Evolutionary conservation across 2,113 vertebrate species (phyloP), one percentile per base, ranked within the genome.

Genomic region (zebrafish (Danio rerio)): DNA sequence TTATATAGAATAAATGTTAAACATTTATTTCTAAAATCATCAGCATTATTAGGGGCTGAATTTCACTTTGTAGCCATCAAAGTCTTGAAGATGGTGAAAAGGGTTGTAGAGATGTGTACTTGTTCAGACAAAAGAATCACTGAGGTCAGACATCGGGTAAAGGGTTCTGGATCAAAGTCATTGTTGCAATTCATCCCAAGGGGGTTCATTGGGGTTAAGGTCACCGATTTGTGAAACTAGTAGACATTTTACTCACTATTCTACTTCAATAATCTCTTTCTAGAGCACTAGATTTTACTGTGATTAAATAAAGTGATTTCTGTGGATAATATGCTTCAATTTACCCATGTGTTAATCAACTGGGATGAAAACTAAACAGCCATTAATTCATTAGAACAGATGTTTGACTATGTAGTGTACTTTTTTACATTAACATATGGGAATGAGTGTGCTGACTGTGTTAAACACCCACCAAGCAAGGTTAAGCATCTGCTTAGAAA

Each of bases 71-170:
- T 45, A 43, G 63, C 40, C n/a, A n/a, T 68, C 16, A 6, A 68
- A 68, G 63, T 16, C 45, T 68, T 45, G 9, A n/a, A 45, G 42
- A 16, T 47, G 16, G 5, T 68, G 65, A 47, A 47, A 68, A 68
- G 10, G 42, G 15, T 18, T 68, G 42, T 18, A 68, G 65, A 9
- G 42, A 47, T 47, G 45, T 68, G 65, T 9, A 18, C 42, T 9
- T 43, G 11, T 47, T 68, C 65, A 68, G 16, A 68, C 65, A 47
- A 11, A 68, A 68, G 42, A 9, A 68, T 47, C 65, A 68, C 42
- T 47, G 65, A 68, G 65, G 65, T 68, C 42, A 68, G 9, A 9
- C 16, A 0, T 68, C 45, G n/a, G 42, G 18, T 59, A 8, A n/a
- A 13, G 12, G 12, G 12, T 47, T 68, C 65, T 47, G 5, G 65